Base-by-base conservation (phyloP, 1,140 invertebrate species). In the Trachelipus rathkii region DNA sequence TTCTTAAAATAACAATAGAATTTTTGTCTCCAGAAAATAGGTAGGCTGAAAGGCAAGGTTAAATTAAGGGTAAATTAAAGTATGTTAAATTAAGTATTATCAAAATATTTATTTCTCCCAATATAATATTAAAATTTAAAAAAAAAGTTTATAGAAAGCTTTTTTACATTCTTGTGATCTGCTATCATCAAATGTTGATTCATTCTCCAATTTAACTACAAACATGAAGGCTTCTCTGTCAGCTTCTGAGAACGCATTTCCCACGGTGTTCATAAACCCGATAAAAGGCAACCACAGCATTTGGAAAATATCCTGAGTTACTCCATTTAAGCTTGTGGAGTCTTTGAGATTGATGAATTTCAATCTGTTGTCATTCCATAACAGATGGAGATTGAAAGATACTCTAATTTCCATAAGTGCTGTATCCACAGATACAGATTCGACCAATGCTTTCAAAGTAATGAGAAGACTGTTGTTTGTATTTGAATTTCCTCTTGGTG, bases 221-320 rank as follows among this genome's bases (percentile, higher is more conserved):
- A 80, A 74, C 79, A 80, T 77, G 44, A 76, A 77, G 24, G 79
- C 76, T 43, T 80, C 76, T 72, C 72, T 24, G 79, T 80, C 79
- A 21, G 79, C 74, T 33, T 33, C 33, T 33, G 33, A 33, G 33
- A 33, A 33, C 2, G 33, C 33, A 33, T 73, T 73, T n/a, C 72
- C 72, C 0, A 60, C 2, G 0, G 72, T 73, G 46, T 73, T 73
- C 21, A 73, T 60, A 23, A 60, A 73, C 3, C 72, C 72, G 0
- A 73, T 60, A 53, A 23, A 21, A 19, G 72, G 72, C 13, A 60
- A 60, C 72, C 72, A 73, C n/a, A 73, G n/a, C 0, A 0, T 60
- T 45, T 44, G 8, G 46, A 73, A 60, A 6, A 33, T 50, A 11
- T 50, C 19, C 24, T 73, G 67, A 4, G 46, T 11, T 0, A 73